A percentile compares a stretch with the other conserved stretches of the same genome.
phyloP scores from a whole-genome alignment of 1,140 invertebrate species.

The Lucilia sericata region DNA sequence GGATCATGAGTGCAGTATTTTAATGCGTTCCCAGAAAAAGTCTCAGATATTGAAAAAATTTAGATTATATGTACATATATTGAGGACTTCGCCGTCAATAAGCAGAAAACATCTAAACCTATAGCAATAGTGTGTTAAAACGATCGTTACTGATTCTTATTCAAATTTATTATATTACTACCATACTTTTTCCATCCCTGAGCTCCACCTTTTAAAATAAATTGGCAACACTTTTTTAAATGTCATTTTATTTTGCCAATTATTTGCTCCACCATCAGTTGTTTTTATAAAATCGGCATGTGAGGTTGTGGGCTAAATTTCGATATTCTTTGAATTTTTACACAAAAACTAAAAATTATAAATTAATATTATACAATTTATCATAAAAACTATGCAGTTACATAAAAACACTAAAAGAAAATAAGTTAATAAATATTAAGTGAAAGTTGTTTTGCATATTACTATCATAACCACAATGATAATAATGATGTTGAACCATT shows the following conservation, averaged over 20 bases:
- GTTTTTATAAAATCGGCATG: constrained; percentile 28
- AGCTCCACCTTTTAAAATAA: no score
- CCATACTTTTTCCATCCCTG: no score
- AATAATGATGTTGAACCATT: background rate
- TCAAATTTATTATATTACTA: no score
- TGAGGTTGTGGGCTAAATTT: constrained; percentile 1
- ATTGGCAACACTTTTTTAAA: no score
- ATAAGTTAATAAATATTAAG: background rate
- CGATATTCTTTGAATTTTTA: background rate
- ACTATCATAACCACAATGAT: background rate
- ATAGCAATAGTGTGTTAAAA: no score
- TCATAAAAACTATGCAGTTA: background rate
- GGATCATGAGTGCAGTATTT: no score
- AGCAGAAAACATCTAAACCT: no score
- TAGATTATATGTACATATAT: no score
- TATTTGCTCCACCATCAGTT: constrained; percentile 16
- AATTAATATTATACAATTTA: background rate
- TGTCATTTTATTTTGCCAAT: background rate
- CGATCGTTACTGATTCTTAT: no score
- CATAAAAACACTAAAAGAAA: background rate
- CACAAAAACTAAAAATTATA: background rate
- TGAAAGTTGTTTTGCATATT: background rate
- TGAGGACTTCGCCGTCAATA: no score
- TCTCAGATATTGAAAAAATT: no score
- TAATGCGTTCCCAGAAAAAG: no score